Evolutionary conservation across 2,797 vertebrate genomes (phyloP).

Genomic region (Phoebastria nigripes): DNA sequence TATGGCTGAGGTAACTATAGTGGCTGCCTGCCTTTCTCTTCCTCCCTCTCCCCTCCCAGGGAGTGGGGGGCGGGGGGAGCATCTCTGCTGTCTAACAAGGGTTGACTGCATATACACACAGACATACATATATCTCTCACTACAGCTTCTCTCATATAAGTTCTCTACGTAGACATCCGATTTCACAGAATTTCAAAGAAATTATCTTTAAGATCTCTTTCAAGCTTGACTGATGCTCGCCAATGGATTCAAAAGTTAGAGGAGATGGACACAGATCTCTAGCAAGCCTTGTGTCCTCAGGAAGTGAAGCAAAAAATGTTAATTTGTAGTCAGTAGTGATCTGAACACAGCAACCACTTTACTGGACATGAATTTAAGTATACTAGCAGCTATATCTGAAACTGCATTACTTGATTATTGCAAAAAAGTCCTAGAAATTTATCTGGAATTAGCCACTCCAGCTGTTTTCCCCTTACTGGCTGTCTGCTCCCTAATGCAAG

Average conservation of each 20-base stretch:
- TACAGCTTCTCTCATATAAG: neutral
- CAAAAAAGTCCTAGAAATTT: neutral
- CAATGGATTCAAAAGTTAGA: neutral
- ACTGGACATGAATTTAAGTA: neutral
- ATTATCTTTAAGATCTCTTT: neutral
- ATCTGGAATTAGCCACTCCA: neutral
- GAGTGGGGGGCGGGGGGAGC: neutral
- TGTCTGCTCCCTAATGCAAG: neutral
- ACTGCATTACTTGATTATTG: neutral
- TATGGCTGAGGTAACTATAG: neutral
- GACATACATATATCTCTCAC: neutral
- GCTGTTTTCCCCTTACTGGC: neutral
- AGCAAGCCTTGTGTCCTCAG: neutral
- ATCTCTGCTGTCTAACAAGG: neutral
- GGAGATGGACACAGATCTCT: neutral
- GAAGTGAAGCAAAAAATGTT: neutral
- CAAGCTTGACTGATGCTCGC: neutral
- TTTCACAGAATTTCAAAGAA: neutral
- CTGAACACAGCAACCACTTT: neutral
- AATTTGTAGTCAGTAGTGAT: neutral
- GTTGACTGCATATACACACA: neutral
- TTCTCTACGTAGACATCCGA: neutral
- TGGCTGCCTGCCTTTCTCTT: neutral
- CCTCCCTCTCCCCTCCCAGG: neutral
- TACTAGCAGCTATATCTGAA: neutral